Conservation (phyloP, 2,113 vertebrate genomes). For the Synodontis membranacea region DNA sequence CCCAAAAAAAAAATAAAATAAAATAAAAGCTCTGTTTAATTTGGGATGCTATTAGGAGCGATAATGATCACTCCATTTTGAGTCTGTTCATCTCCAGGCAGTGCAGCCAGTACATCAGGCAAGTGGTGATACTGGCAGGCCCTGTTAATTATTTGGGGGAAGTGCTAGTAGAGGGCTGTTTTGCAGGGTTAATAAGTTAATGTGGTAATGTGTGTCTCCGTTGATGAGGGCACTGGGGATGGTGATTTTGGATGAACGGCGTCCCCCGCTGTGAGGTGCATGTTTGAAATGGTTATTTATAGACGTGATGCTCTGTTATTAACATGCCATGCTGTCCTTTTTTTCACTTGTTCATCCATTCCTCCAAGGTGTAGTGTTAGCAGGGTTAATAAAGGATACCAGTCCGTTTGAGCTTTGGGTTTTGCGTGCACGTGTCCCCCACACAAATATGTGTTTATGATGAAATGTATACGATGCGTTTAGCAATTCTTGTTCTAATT, state of each 20-base stretch:
- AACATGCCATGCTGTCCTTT: conserved; percentile 22
- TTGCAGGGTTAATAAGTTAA: conserved; percentile 50
- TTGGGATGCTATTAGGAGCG: conserved; percentile 35
- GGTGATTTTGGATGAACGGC: conserved; percentile 43
- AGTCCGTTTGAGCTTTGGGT: background rate
- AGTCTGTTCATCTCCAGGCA: conserved; percentile 22
- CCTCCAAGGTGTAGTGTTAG: background rate
- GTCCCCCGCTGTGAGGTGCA: conserved; percentile 34
- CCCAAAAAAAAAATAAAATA: background rate
- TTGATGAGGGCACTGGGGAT: conserved; percentile 30
- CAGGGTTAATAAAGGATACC: background rate
- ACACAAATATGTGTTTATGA: background rate
- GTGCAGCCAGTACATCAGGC: conserved; percentile 22
- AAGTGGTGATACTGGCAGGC: conserved; percentile 6
- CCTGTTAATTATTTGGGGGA: conserved; percentile 45
- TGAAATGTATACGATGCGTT: background rate
- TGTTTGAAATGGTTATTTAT: conserved; percentile 28
- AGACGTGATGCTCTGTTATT: conserved; percentile 19
- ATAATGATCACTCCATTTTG: conserved; percentile 45
- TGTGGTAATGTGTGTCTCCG: conserved; percentile 34
- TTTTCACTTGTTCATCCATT: background rate
- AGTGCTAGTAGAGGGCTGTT: conserved; percentile 13
- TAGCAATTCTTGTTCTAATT: background rate
- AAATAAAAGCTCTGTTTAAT: conserved; percentile 28
- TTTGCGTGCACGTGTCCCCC: too few relatives aligned